Conservation (phyloP, 1,140 invertebrate genomes). For the Bombyx mandarina region DNA sequence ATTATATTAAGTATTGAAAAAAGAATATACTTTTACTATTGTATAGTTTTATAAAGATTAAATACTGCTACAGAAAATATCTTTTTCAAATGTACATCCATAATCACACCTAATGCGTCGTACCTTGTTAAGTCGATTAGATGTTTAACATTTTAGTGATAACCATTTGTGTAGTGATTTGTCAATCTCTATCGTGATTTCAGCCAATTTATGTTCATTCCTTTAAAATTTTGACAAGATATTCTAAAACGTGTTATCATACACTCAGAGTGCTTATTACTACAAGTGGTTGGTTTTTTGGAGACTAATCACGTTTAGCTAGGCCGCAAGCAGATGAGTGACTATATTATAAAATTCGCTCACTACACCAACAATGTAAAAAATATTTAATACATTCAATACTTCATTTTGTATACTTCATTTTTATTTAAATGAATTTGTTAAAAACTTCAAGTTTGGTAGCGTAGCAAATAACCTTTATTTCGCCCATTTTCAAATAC, state of each 20-base stretch:
- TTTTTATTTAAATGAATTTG: too few relatives aligned
- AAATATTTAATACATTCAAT: too few relatives aligned
- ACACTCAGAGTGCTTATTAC: slow-evolving; percentile 22
- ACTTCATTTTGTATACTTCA: too few relatives aligned
- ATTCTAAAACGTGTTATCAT: slow-evolving; percentile 18
- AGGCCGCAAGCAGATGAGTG: too few relatives aligned
- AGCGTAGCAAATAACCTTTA: too few relatives aligned
- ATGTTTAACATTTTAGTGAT: slow-evolving; percentile 1
- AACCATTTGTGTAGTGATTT: slow-evolving; percentile 6
- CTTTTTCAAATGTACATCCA: slow-evolving; percentile 9
- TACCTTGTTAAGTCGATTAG: slow-evolving; percentile 1
- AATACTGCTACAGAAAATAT: slow-evolving; percentile 8
- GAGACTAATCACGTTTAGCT: slow-evolving; percentile 5
- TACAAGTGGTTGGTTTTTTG: slow-evolving; percentile 15
- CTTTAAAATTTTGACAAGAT: slow-evolving; percentile 8
- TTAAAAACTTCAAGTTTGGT: too few relatives aligned
- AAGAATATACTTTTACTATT: not conserved
- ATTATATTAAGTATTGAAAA: too few relatives aligned
- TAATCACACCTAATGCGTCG: not conserved
- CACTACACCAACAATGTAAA: too few relatives aligned
- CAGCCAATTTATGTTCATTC: slow-evolving; percentile 12
- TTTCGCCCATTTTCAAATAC: too few relatives aligned
- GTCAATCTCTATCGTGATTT: slow-evolving; percentile 11
- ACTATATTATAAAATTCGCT: too few relatives aligned
- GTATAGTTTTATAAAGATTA: not conserved